Conservation (phyloP, 1,140 invertebrate species). For the Sitophilus oryzae region DNA sequence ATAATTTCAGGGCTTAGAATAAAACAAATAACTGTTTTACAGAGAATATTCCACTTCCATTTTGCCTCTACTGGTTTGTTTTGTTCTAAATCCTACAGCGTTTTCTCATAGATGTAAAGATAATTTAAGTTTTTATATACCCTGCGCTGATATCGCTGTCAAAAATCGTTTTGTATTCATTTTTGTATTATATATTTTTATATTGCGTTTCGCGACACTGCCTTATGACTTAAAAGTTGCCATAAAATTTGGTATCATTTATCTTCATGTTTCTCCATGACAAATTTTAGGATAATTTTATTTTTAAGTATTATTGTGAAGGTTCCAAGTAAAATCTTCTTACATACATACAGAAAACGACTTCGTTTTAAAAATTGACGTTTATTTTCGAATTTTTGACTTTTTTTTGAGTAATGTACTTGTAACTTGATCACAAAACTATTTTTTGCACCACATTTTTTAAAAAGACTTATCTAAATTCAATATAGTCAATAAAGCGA, state of each 20-base stretch:
- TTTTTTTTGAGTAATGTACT: background rate
- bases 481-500: background rate
- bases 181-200: constrained; percentile 1
- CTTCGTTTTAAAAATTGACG: background rate
- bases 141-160: background rate
- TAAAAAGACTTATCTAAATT: background rate
- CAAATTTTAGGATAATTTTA: constrained; percentile 1
- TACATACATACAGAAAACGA: constrained; percentile 2
- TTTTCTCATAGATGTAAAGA: constrained; percentile 5
- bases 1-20: constrained; percentile 7
- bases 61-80: background rate
- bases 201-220: constrained; percentile 5
- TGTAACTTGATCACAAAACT: background rate
- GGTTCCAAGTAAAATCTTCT: constrained; percentile 1
- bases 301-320: constrained; percentile 2
- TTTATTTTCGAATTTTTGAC: background rate
- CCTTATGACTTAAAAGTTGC: constrained; percentile 11
- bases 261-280: background rate
- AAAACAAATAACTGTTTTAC: background rate
- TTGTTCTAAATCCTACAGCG: background rate
- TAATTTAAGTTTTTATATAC: constrained; percentile 2
- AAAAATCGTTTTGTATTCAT: background rate
- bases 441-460: background rate
- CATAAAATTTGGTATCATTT: constrained; percentile 3
- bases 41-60: background rate